Base-by-base conservation (phyloP, 2,113 vertebrate genomes). In the Calypte anna region DNA sequence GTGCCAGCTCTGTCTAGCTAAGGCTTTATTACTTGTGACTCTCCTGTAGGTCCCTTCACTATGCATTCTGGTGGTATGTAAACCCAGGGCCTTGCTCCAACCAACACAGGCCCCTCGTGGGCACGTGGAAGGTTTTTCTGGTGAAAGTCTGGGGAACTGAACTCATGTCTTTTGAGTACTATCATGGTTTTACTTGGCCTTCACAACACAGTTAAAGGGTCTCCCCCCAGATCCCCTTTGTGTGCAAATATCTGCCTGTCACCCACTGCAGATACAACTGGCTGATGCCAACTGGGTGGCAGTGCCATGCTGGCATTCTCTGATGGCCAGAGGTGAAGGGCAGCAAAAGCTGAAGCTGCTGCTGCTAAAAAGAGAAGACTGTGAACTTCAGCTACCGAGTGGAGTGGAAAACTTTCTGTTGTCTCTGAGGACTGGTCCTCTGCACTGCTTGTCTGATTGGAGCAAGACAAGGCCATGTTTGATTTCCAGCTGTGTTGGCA, bases 251-350 rank as follows among this genome's bases (percentile, higher is more conserved):
- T 14, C 46, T 78, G 48, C 48, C 27, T 31, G 14, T 54, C n/a
- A 51, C 69, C 10, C 43, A 9, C 31, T 73, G 61, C 33, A 84
- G 61, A 19, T 4, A 1, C 43, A 75, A n/a, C 17, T 82, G 66
- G 13, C 0, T 51, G 55, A 57, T 23, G 36, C 59, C 36, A 82
- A 19, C 27, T 27, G 64, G 16, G 28, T 21, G 55, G 31, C 59
- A 96, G 72, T 85, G 51, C 14, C 22, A n/a, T 77, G 28, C 38
- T 85, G 84, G 23, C 74, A 82, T 64, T 73, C 44, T 79, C 61
- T 1, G 1, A 19, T 40, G 48, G 50, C 16, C 30, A 66, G 46
- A 57, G 36, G 33, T 44, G 23, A 85, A 85, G 40, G 58, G 58
- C 66, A 75, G 62, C 36, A 73, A 88, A 87, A 93, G 22, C n/a